Evolutionary conservation across 2,797 vertebrate species (phyloP), one percentile per base, ranked within the genome.

Genomic region (Sciurus carolinensis): DNA sequence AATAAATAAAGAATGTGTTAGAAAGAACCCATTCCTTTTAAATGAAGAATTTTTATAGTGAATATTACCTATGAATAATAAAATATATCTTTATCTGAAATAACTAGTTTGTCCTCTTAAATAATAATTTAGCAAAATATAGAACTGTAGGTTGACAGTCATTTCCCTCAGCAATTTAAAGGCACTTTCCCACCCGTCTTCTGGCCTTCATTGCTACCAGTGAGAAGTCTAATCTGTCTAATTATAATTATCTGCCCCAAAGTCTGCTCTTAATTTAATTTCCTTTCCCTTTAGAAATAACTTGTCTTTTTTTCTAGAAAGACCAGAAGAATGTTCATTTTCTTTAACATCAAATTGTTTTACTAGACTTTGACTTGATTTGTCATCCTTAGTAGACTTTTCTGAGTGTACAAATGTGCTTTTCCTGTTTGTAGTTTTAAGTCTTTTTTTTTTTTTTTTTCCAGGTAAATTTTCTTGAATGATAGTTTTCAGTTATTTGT

Each of bases 331-430:
- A 57, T 88, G n/a, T 89, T 80, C 22, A 54, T 22, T 90, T 90
- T 88, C 72, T 93, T 77, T 64, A 85, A 57, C 69, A 82, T 87
- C 66, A 75, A 33, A 20, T 75, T 57, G 4, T 84, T 91, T 69
- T 90, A 82, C 77, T 95, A 86, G 62, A 95, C 30, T 85, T 93
- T 94, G 36, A 88, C 24, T 94, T 92, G 26, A 14, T 72, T 39
- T 71, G 17, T 88, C 12, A 36, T 64, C 50, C 52, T 85, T 59
- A 18, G 36, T 79, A 77, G n/a, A 84, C 84, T 91, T 90, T 91
- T 95, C 75, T 64, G 79, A 75, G 12, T 79, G 42, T 89, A 26
- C 47, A 82, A 82, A 50, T 95, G 22, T 62, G 8, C 26, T 89
- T 76, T 76, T 81, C 82, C 13, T 14, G 8, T 87, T 67, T 59